These are phyloP conservation scores for Odocoileus hemionus DNA, from an alignment of 2,113 vertebrate species.

Conservation along the genomic window DNA sequence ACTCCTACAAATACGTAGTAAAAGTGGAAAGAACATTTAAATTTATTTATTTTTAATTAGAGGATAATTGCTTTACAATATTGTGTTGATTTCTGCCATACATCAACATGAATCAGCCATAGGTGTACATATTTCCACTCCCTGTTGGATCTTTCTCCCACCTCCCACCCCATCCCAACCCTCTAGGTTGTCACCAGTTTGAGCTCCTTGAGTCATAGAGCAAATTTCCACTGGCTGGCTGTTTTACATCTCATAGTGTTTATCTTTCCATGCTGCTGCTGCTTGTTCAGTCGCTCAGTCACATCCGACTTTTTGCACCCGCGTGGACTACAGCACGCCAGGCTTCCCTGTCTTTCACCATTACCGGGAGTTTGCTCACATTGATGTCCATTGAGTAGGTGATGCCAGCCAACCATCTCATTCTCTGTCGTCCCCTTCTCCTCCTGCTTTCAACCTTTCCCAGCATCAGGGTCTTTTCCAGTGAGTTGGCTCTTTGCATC, in stretches of 20 bases:
- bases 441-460: not conserved
- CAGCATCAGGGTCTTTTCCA: not conserved
- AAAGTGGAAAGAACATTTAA: not conserved
- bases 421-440: not conserved
- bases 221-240: not conserved
- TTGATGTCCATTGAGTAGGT: not conserved
- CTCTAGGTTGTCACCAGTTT: not conserved
- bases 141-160: not conserved
- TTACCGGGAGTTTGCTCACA: not conserved
- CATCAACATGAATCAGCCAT: not conserved
- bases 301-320: fast-evolving
- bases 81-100: not conserved
- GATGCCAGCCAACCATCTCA: not conserved
- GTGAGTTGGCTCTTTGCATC: not conserved
- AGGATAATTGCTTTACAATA: not conserved
- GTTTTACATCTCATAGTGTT: not conserved
- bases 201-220: not conserved
- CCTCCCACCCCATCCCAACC: not conserved
- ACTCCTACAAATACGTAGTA: not conserved
- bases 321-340: not conserved
- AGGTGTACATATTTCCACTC: not conserved
- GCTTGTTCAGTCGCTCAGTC: not conserved
- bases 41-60: not conserved
- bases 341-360: not conserved
- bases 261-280: not conserved